phyloP scores from a whole-genome alignment of 2,797 vertebrate species.

The Notoglanidium macrostoma region DNA sequence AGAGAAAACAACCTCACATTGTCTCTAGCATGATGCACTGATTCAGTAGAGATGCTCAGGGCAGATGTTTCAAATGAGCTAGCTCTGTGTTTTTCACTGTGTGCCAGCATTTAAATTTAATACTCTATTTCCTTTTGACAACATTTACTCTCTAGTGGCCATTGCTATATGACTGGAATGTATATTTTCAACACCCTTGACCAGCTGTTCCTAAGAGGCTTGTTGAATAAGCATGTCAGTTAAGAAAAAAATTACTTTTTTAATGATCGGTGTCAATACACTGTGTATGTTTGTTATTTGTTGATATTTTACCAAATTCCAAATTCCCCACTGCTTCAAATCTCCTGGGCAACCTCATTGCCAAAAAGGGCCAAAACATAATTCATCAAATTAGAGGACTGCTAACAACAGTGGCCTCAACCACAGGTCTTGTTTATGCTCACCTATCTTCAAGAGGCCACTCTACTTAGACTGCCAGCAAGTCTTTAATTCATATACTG shows the following conservation, averaged over 20 bases:
- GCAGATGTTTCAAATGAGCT: constrained; percentile 51
- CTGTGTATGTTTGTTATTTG: background rate
- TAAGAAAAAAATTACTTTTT: background rate
- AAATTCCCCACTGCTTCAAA: background rate
- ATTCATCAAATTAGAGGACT: background rate
- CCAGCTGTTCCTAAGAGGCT: background rate
- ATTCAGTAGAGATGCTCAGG: constrained; percentile 52
- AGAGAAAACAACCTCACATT: constrained; percentile 66
- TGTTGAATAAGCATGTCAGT: background rate
- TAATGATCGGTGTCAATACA: background rate
- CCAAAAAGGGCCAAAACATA: background rate
- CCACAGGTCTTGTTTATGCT: background rate
- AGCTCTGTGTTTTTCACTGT: constrained; percentile 22
- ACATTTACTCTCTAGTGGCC: background rate
- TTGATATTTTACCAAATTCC: constrained; percentile 5
- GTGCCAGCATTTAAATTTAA: constrained; percentile 10
- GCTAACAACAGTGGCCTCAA: background rate
- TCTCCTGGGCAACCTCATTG: background rate
- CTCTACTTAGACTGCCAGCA: background rate
- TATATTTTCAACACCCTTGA: background rate
- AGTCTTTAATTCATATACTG: background rate
- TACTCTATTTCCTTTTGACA: constrained; percentile 5
- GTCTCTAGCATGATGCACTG: constrained; percentile 58
- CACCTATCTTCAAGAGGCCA: background rate
- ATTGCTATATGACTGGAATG: background rate